Percentiles rank a stretch among this genome's conserved stretches.
Evolutionary conservation across 2,797 vertebrate genomes (phyloP).

Genomic region (Syncerus caffer): DNA sequence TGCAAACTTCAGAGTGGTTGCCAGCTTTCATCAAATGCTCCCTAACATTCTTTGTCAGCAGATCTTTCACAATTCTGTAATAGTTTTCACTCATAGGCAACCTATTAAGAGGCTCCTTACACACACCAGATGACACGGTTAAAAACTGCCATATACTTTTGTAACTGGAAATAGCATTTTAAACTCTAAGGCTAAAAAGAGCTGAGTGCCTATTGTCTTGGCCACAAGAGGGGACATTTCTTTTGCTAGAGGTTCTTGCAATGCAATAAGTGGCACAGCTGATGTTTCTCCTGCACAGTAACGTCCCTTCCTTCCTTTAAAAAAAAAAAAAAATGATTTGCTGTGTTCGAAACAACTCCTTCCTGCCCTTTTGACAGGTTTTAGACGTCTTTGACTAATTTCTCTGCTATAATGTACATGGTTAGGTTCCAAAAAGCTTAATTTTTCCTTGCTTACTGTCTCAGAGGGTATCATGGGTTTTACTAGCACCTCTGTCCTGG

Average conservation of each 20-base stretch:
- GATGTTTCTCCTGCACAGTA: not conserved
- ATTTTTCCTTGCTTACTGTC: not conserved
- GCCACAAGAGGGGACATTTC: not conserved
- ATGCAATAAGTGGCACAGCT: not conserved
- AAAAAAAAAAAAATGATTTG: not conserved
- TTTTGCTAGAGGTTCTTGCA: not conserved
- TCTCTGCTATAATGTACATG: not conserved
- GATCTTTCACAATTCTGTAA: conserved; percentile 47
- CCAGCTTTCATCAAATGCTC: conserved; percentile 58
- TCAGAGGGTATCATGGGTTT: not conserved
- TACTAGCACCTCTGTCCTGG: fast-evolving
- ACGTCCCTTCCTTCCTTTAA: not conserved
- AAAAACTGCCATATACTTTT: conserved; percentile 29
- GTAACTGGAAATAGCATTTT: conserved; percentile 68
- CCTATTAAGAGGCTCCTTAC: conserved; percentile 69
- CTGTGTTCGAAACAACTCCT: not conserved
- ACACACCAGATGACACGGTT: conserved; percentile 59
- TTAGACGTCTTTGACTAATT: not conserved
- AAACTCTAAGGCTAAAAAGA: not conserved
- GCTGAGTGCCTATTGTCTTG: not conserved
- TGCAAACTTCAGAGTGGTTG: conserved; percentile 2
- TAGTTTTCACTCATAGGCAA: conserved; percentile 25
- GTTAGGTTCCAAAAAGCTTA: not conserved
- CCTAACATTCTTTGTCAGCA: conserved; percentile 24
- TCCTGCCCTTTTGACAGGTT: not conserved